Evolutionary conservation across 2,113 vertebrate species (phyloP).

Genomic region (Gila orcuttii): DNA sequence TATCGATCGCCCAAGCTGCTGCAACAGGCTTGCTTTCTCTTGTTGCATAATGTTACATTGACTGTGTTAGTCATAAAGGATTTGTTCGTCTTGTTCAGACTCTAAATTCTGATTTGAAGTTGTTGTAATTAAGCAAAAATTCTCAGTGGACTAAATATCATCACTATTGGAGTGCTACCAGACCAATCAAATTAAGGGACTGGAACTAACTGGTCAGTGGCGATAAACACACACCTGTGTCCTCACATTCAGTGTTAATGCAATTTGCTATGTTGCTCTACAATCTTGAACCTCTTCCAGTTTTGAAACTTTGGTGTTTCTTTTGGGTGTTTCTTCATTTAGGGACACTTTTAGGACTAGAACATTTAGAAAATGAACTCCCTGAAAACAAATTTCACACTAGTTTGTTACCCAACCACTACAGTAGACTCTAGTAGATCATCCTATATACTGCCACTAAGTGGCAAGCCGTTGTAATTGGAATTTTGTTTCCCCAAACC

Average conservation of each 20-base stretch:
- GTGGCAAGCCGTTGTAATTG: no score
- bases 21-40: neutral
- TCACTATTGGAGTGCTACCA: neutral
- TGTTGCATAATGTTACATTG: neutral
- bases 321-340: neutral
- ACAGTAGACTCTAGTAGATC: no score
- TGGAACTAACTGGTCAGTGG: neutral
- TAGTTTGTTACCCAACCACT: neutral
- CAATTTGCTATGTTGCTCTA: neutral
- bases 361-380: neutral
- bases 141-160: neutral
- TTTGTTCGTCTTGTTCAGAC: neutral
- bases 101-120: neutral
- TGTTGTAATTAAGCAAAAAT: neutral
- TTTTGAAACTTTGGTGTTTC: neutral
- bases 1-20: neutral
- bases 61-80: neutral
- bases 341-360: neutral
- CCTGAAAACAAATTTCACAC: neutral
- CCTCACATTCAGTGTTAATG: neutral
- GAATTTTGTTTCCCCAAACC: no score
- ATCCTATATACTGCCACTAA: no score
- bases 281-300: neutral
- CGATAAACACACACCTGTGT: neutral
- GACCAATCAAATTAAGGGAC: neutral